phyloP scores from a whole-genome alignment of 1,140 invertebrate species.

The Arion vulgaris region DNA sequence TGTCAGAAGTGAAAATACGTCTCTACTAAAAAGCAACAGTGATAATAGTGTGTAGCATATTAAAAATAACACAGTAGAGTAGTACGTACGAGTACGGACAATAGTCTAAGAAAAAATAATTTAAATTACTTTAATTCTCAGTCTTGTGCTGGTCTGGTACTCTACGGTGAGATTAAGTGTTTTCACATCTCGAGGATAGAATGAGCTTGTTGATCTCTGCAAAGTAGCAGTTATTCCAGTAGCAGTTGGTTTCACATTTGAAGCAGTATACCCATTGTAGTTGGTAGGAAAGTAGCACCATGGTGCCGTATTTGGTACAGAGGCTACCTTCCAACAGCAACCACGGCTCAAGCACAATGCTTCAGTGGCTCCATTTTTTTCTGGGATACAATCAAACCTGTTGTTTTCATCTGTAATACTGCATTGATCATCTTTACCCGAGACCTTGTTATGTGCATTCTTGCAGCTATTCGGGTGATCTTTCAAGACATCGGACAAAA shows the following conservation, averaged over 20 bases:
- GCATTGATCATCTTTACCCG: constrained; percentile 18
- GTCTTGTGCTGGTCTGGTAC: constrained; percentile 46
- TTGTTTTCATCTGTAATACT: constrained; percentile 20
- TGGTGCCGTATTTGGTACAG: constrained; percentile 38
- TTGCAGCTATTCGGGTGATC: not conserved
- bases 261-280: constrained; percentile 51
- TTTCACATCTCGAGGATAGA: constrained; percentile 54
- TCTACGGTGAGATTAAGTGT: constrained; percentile 51
- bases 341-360: constrained; percentile 79
- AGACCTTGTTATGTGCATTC: not conserved
- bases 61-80: too few species aligned
- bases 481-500: not conserved
- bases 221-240: constrained; percentile 45
- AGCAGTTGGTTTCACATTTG: constrained; percentile 31
- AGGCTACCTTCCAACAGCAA: constrained; percentile 78
- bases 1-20: too few species aligned
- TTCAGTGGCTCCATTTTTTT: constrained; percentile 76
- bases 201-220: constrained; percentile 39
- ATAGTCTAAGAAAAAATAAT: too few species aligned
- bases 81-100: too few species aligned
- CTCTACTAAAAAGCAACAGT: too few species aligned
- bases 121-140: constrained; percentile 57
- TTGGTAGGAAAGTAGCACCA: constrained; percentile 56
- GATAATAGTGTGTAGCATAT: too few species aligned
- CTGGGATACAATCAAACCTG: constrained; percentile 84